A percentile compares a stretch with the other conserved stretches of the same genome.
Evolutionary conservation across 2,797 vertebrate genomes (phyloP).

Genomic region (Danio kyathit): DNA sequence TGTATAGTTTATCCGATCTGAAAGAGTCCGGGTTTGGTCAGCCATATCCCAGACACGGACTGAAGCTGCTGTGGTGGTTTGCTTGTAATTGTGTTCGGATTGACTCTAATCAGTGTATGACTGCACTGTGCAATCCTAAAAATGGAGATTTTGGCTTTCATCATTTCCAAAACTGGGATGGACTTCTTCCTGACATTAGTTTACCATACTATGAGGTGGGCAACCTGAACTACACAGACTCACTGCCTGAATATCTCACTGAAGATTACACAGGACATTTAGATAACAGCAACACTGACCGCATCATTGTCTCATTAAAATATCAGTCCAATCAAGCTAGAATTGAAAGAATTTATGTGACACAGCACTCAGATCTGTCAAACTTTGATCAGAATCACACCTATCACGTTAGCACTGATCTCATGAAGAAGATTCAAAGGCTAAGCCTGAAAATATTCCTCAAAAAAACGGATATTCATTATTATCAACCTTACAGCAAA

Average conservation of each 20-base stretch:
- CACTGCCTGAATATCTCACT: constrained; percentile 20
- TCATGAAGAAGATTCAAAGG: too few relatives aligned
- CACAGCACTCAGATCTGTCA: background rate
- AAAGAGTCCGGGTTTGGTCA: constrained; percentile 14
- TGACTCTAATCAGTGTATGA: background rate
- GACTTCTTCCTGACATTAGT: background rate
- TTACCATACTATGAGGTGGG: constrained; percentile 42
- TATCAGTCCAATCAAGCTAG: accelerated
- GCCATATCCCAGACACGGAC: constrained; percentile 43
- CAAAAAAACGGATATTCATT: too few relatives aligned
- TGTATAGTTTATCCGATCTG: constrained; percentile 16
- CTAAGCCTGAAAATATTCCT: too few relatives aligned
- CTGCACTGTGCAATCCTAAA: background rate
- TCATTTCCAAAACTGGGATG: constrained; percentile 11
- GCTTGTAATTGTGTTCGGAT: constrained; percentile 14
- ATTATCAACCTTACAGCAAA: too few relatives aligned
- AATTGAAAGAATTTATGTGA: constrained; percentile 46
- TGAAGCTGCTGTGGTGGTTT: constrained; percentile 54
- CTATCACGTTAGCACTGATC: constrained; percentile 29
- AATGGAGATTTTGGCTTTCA: constrained; percentile 35
- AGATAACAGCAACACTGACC: constrained; percentile 45
- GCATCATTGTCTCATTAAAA: constrained; percentile 45
- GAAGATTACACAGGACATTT: accelerated
- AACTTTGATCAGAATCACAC: constrained; percentile 35
- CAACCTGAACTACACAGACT: background rate